phyloP scores from a whole-genome alignment of 2,113 vertebrate species.

The Neofelis nebulosa region DNA sequence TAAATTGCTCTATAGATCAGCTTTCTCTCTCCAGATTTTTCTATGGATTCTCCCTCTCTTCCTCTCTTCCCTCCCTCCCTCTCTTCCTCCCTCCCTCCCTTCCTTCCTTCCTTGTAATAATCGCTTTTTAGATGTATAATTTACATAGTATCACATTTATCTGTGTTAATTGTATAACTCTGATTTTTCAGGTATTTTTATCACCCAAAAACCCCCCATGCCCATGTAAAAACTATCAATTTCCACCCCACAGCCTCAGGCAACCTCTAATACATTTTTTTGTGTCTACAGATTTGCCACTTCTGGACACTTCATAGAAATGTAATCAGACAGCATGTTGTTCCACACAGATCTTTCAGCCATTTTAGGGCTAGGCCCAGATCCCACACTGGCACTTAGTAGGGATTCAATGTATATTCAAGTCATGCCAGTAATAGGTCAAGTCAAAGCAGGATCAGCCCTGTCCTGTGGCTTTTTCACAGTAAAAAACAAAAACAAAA shows the following conservation, averaged over 20 bases:
- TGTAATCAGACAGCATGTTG: not conserved
- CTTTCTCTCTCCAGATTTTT: not conserved
- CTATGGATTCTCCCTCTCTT: not conserved
- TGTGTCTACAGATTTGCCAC: not conserved
- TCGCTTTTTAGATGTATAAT: not conserved
- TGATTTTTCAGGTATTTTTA: not conserved
- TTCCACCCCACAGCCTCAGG: not conserved
- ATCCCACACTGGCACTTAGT: not conserved
- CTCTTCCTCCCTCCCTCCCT: rapidly evolving
- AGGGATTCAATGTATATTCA: not conserved
- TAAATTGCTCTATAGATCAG: not conserved
- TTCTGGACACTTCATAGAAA: not conserved
- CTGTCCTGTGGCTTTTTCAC: not conserved
- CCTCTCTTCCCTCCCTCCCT: not conserved
- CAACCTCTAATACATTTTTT: not conserved
- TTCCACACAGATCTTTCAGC: not conserved
- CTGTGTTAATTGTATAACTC: not conserved
- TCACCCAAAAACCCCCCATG: not conserved
- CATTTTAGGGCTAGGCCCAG: not conserved
- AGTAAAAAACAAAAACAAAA: not conserved
- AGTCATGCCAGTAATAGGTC: not conserved
- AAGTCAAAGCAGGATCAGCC: not conserved
- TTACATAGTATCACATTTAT: not conserved
- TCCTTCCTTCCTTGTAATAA: not conserved
- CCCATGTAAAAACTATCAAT: not conserved